Base-by-base conservation (phyloP, 2,113 vertebrate genomes). In the Arothron firmamentum region DNA sequence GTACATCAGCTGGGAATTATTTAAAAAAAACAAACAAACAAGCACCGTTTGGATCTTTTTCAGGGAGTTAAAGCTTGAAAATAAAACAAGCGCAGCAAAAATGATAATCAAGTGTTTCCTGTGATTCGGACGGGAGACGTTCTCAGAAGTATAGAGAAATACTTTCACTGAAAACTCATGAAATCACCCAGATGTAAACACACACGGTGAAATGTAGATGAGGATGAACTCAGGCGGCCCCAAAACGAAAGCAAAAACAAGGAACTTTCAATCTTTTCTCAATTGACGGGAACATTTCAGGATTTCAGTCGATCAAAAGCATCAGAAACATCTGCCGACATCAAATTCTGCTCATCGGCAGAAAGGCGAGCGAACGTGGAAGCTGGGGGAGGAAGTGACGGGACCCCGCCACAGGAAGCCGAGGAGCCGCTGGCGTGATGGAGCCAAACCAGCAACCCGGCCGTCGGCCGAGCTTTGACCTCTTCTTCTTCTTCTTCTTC, bases 101-200 rank as follows among this genome's bases (percentile, higher is more conserved):
- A 53, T 43, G 3, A 10, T 70, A 18, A 18, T n/a, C 59, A 65
- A 66, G 57, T 77, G 65, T 38, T 9, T 70, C 70, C 61, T 70
- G 51, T 53, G 23, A 71, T 31, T 60, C 53, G 62, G 55, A 45
- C 55, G 62, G 62, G 19, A 48, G 42, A 61, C 56, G 16, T 62
- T 64, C 17, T 52, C 12, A 20, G 42, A 56, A n/a, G 56, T 59
- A 62, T 47, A 63, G 9, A 71, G 57, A 72, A 68, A 70, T 65
- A 59, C 23, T 42, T 56, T 75, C 47, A 61, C 63, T 69, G 67
- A 77, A 77, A 66, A 68, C 49, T n/a, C n/a, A 59, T 63, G 15
- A 64, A 67, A 65, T 57, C 41, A 28, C 46, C 19, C 52, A 42
- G 67, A 73, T 59, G 74, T 84, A 80, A 88, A 88, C 77, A 76